phyloP scores from a whole-genome alignment of 2,888 invertebrate genomes.

The Clusia tigrina region DNA sequence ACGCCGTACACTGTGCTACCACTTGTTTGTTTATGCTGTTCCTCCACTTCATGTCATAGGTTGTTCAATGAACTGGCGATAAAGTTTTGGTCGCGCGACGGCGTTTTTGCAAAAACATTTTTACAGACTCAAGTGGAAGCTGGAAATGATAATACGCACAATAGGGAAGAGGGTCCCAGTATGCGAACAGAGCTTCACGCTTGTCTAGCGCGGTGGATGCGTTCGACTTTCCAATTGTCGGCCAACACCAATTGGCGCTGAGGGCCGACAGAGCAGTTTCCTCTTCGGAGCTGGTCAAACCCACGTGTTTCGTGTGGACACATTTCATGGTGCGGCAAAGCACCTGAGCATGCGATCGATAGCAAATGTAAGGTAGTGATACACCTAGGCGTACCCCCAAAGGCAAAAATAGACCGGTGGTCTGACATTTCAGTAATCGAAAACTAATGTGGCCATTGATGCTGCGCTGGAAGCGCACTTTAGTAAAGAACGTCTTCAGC shows the following conservation, averaged over 20 bases:
- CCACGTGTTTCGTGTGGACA: constrained; percentile 68
- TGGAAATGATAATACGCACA: constrained; percentile 87
- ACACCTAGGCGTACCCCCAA: constrained; percentile 80
- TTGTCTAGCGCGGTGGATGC: constrained; percentile 71
- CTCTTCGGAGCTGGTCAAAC: constrained; percentile 63
- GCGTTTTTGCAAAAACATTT: constrained; percentile 67
- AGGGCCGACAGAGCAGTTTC: constrained; percentile 37
- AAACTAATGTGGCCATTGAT: constrained; percentile 84
- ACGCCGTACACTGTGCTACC: background rate
- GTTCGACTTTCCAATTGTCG: constrained; percentile 67
- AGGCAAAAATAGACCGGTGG: constrained; percentile 69
- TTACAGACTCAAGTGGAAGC: constrained; percentile 71
- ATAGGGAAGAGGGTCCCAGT: constrained; percentile 87
- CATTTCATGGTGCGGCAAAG: constrained; percentile 68
- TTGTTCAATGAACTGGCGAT: constrained; percentile 56
- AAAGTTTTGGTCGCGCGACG: constrained; percentile 53
- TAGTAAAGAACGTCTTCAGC: constrained; percentile 76
- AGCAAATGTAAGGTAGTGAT: constrained; percentile 81
- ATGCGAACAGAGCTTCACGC: constrained; percentile 80
- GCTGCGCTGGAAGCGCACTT: constrained; percentile 71
- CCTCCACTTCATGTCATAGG: background rate
- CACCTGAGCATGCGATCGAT: constrained; percentile 73
- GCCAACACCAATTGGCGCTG: constrained; percentile 61
- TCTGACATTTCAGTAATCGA: constrained; percentile 74
- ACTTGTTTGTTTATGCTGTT: background rate